These are phyloP conservation scores for Phaethornis superciliosus DNA, from an alignment of 2,113 vertebrate species.

Conservation along the genomic window DNA sequence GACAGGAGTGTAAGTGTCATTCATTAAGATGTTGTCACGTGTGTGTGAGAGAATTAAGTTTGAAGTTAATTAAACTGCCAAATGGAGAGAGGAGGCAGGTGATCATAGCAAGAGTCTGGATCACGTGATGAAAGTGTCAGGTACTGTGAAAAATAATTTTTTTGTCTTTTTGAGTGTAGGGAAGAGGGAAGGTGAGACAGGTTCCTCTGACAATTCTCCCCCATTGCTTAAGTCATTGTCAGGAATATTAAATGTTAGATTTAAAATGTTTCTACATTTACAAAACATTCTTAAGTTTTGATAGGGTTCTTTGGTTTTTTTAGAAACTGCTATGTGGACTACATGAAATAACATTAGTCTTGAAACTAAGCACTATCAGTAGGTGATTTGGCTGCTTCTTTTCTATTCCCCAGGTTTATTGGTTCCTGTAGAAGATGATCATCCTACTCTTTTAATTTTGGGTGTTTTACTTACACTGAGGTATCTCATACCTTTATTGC, in stretches of 20 bases:
- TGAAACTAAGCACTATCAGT: background rate
- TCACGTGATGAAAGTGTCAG: background rate
- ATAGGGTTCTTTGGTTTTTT: background rate
- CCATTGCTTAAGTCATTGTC: background rate
- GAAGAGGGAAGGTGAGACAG: background rate
- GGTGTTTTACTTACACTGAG: slow-evolving; percentile 92
- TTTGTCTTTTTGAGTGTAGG: background rate
- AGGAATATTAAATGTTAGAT: background rate
- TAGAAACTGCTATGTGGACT: background rate
- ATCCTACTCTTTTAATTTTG: slow-evolving; percentile 86
- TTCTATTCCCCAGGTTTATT: slow-evolving; percentile 80
- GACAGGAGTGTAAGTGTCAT: background rate
- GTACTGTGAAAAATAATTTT: background rate
- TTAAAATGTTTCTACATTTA: background rate
- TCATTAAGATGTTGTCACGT: background rate
- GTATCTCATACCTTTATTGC: slow-evolving; percentile 92
- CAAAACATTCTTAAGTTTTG: background rate
- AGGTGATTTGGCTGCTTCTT: background rate
- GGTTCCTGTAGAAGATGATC: slow-evolving; percentile 89
- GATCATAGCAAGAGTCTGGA: background rate
- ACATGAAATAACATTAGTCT: background rate
- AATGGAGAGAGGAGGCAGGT: background rate
- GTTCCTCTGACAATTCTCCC: background rate
- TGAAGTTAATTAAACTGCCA: background rate
- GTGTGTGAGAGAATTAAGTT: background rate